Evolutionary conservation across 2,113 vertebrate species (phyloP), one percentile per base, ranked within the genome.

Genomic region (Grammomys dolichurus): DNA sequence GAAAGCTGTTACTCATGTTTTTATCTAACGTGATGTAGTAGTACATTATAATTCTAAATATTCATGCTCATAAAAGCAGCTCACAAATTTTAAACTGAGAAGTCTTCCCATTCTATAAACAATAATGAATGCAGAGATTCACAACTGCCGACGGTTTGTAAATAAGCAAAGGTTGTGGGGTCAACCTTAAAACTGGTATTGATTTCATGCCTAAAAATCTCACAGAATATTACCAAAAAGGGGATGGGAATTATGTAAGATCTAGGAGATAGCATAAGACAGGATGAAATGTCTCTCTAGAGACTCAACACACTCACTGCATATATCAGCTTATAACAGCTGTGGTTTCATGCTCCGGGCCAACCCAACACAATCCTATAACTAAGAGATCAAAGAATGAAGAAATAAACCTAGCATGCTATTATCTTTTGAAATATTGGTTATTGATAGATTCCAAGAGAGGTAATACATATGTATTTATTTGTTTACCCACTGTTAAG

Each of bases 291-390:
- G 9, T 19, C 51, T 13, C 5, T 26, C 36, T 60, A 60, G 54
- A 60, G n/a, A 43, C 6, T 9, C 2, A 12, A 60, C 13, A 63
- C 56, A 26, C 17, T 22, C 22, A 84, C 4, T 84, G 17, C 1
- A 40, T 43, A 7, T 54, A 28, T 84, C 22, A 58, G 24, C n/a
- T 26, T 26, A n/a, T 3, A 81, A 8, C 22, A 82, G 40, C 3
- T 58, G 12, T 82, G 58, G 36, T 40, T 60, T 26, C 3, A 13
- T 82, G 11, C 56, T 13, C 7, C 40, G 19, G 14, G 36, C 20
- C 56, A 0, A n/a, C 6, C 2, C 33, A 12, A 40, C 1, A 6
- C 12, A 24, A 5, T 6, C 16, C n/a, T 60, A 40, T 28, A 11
- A 40, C 40, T 28, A 60, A 28, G 16, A 43, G 24, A 3, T 40